Conservation (phyloP, 2,113 vertebrate species). For the Rissa tridactyla region DNA sequence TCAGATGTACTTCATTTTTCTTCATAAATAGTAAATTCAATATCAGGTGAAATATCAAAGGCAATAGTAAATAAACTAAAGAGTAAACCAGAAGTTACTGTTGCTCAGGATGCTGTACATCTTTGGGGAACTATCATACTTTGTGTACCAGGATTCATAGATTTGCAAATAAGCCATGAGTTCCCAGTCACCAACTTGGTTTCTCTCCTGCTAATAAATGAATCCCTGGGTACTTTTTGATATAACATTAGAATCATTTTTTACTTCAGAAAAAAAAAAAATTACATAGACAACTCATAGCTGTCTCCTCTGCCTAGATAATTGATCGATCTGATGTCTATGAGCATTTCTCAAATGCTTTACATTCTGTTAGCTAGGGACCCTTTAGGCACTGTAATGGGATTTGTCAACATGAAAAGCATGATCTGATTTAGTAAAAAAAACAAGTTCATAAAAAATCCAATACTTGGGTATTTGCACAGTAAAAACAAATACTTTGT, state of each 20-base stretch:
- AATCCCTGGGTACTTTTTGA: not conserved
- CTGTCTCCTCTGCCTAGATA: not conserved
- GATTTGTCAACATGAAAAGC: not conserved
- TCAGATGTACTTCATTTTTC: not conserved
- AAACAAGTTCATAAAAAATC: not conserved
- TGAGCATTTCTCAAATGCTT: not conserved
- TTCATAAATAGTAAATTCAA: not conserved
- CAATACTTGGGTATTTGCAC: not conserved
- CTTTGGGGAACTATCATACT: not conserved
- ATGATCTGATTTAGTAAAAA: not conserved
- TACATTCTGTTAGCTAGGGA: not conserved
- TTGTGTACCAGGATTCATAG: not conserved
- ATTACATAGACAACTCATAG: not conserved
- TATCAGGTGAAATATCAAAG: not conserved
- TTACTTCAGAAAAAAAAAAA: not conserved
- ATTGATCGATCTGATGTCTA: not conserved
- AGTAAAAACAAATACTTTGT: not conserved
- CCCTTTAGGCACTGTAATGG: not conserved
- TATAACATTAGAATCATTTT: not conserved
- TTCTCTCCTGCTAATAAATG: not conserved
- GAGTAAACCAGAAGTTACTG: not conserved
- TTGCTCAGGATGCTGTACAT: accelerated
- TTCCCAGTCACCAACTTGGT: not conserved
- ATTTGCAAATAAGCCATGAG: not conserved
- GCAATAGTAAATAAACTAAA: not conserved